Percentiles rank a stretch among this genome's conserved stretches.
Conservation (phyloP, 2,797 vertebrate species). For the Sternotherus odoratus region DNA sequence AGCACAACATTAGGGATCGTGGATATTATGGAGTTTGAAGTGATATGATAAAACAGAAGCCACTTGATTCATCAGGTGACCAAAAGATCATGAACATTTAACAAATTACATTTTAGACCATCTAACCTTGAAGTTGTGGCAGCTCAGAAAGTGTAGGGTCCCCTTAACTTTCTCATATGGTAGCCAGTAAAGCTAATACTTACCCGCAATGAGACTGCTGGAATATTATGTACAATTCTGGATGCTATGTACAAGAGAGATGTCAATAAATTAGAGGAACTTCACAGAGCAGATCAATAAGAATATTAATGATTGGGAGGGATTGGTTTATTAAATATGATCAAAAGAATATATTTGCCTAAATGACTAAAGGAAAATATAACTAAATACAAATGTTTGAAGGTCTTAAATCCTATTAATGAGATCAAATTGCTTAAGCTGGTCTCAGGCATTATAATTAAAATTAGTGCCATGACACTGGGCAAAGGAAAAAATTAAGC, state of each 20-base stretch:
- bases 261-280: not conserved
- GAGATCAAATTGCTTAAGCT: not conserved
- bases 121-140: not conserved
- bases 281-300: not conserved
- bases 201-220: not conserved
- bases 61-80: not conserved
- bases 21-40: not conserved
- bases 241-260: not conserved
- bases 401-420: not conserved
- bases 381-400: not conserved
- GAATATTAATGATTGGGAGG: not conserved
- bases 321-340: not conserved
- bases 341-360: not conserved
- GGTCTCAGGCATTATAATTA: not conserved
- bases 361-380: not conserved
- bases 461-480: not conserved
- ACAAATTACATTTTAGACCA: not conserved
- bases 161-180: not conserved
- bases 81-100: not conserved
- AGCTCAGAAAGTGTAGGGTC: not conserved
- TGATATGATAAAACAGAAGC: not conserved
- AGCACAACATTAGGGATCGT: not conserved
- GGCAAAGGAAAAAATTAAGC: not conserved
- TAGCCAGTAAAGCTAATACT: not conserved
- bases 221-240: not conserved